Conservation (phyloP, 2,888 invertebrate genomes). For the Koerneria pararmatus region DNA sequence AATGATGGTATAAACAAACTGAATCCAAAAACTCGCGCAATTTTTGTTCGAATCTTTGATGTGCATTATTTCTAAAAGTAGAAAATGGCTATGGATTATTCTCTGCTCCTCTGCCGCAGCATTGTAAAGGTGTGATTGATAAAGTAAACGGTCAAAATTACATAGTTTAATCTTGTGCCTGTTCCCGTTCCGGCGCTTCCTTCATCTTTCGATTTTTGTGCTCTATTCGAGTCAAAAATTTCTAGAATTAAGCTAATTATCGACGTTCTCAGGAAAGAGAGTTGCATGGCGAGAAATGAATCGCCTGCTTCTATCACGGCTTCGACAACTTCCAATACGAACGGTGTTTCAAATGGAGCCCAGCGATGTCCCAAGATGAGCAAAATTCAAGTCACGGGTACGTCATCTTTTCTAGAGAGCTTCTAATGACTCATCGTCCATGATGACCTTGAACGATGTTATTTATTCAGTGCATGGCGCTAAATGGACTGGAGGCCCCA, state of each 20-base stretch:
- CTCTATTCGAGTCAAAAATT: neutral
- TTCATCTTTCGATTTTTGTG: neutral
- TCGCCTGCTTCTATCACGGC: constrained; percentile 18
- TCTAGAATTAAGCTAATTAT: neutral
- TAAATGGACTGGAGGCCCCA: constrained; percentile 33
- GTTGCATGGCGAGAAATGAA: constrained; percentile 23
- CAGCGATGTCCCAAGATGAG: constrained; percentile 1
- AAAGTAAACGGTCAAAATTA: neutral
- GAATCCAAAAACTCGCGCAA: no score
- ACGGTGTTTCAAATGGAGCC: constrained; percentile 16
- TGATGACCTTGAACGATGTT: neutral
- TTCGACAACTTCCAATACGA: neutral
- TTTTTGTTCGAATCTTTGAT: constrained; percentile 12
- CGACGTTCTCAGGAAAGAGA: neutral
- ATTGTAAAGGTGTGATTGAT: constrained; percentile 12
- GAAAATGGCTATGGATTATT: constrained; percentile 12
- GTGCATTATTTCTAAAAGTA: neutral
- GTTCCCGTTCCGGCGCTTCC: neutral
- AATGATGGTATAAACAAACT: no score
- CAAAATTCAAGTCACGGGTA: constrained; percentile 20
- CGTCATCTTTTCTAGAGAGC: constrained; percentile 1
- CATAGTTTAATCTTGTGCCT: neutral
- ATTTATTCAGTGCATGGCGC: constrained; percentile 47
- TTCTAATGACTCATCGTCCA: neutral
- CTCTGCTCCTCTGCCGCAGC: neutral